phyloP scores from a whole-genome alignment of 1,140 invertebrate genomes.

The Atopsyche davidsoni region DNA sequence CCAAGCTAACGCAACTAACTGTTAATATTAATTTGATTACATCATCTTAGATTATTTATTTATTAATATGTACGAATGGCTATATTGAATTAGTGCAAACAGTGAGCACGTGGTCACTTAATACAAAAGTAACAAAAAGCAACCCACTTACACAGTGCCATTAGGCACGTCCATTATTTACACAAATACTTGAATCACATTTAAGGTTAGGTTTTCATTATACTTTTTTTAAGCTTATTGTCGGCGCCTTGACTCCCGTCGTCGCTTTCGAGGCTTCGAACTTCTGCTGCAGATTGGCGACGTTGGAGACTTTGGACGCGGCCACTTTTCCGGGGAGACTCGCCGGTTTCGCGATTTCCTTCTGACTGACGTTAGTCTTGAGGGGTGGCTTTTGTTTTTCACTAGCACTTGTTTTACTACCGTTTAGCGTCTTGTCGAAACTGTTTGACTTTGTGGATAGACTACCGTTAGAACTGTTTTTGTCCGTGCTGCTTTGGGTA shows the following conservation, averaged over 20 bases:
- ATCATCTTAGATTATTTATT: too few species aligned
- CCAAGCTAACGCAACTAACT: too few species aligned
- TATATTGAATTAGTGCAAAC: too few species aligned
- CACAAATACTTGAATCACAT: neutral
- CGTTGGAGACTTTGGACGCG: constrained; percentile 57
- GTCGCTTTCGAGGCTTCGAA: constrained; percentile 53
- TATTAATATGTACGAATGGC: too few species aligned
- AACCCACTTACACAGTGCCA: neutral
- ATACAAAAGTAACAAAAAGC: too few species aligned
- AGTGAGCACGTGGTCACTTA: too few species aligned
- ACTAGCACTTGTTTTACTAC: constrained; percentile 9
- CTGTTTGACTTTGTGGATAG: constrained; percentile 21
- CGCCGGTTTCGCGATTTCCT: constrained; percentile 8
- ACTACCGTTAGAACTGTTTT: constrained; percentile 16
- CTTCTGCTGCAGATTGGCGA: constrained; percentile 67
- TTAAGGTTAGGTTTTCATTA: neutral
- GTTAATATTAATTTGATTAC: too few species aligned
- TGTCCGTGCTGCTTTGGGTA: constrained; percentile 18
- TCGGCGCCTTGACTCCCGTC: constrained; percentile 5
- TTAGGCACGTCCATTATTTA: neutral
- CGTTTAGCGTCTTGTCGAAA: constrained; percentile 20
- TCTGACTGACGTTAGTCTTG: constrained; percentile 10
- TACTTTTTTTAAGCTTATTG: constrained; percentile 12
- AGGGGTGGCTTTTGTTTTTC: constrained; percentile 14
- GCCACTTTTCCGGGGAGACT: constrained; percentile 34